Base-by-base conservation (phyloP, 1,140 invertebrate species). In the Hypothenemus hampei region DNA sequence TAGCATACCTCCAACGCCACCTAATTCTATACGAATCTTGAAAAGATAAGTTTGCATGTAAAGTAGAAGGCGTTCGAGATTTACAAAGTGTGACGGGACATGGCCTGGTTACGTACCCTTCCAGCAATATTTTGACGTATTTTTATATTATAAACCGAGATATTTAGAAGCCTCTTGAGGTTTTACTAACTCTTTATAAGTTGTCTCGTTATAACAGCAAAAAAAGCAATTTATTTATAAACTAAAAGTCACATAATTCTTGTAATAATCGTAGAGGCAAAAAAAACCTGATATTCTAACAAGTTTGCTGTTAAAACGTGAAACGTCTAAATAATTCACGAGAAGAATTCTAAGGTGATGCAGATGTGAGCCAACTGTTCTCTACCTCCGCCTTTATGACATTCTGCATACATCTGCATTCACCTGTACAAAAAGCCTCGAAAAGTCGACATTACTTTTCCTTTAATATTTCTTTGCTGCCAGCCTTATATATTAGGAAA, bases 81-180 rank as follows among this genome's bases (percentile, higher is more conserved):
- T 57, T 23, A 57, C 54, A 43, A 36, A 16, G 39, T 50, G 45
- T 49, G 53, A 57, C 46, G 45, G 36, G 54, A 57, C 54, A 44
- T 57, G 54, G 54, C 54, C 54, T 50, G 47, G 54, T 57, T 49
- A 61, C 65, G 64, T 68, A 68, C 66, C 66, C 66, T 68, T 68
- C 63, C 66, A 66, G 65, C 64, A 66, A 64, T n/a, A n/a, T 50
- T 46, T 57, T 53, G 26, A 57, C 46, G 45, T 48, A 20, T 29
- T 29, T 49, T 44, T 41, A 37, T 46, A 21, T 52, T 29, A 52
- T 26, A 45, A 55, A 54, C 45, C 60, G 61, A 63, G 56, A 62
- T 60, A 62, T 59, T 59, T 60, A 63, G 47, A 65, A 66, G 61
- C 63, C 65, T 66, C 59, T 57, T 65, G 65, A 63, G 61, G 60